phyloP scores from a whole-genome alignment of 2,888 invertebrate species.

The Dastarcus helophoroides region DNA sequence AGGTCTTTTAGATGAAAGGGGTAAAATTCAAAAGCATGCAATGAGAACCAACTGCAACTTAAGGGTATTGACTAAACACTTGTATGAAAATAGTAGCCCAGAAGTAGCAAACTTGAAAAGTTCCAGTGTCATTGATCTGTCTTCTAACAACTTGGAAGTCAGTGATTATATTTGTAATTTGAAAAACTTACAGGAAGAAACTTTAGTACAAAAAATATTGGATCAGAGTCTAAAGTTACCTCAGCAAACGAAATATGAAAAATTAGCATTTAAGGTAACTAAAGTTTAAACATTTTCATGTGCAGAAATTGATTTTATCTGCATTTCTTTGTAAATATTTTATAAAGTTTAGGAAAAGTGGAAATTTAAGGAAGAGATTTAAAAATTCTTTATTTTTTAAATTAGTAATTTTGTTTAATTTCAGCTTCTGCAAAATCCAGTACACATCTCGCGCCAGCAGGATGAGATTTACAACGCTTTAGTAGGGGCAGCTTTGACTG shows the following conservation, averaged over 20 bases:
- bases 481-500: conserved; percentile 22
- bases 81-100: conserved; percentile 32
- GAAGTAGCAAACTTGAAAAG: conserved; percentile 38
- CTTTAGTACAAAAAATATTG: not conserved
- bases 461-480: conserved; percentile 41
- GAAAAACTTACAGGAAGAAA: too few relatives aligned
- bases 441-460: conserved; percentile 28
- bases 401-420: too few relatives aligned
- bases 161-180: conserved; percentile 41
- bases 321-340: too few relatives aligned
- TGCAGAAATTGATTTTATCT: not conserved
- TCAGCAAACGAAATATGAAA: conserved; percentile 32
- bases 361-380: conserved; percentile 3
- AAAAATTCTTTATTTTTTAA: conserved; percentile 8
- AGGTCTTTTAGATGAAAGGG: conserved; percentile 57
- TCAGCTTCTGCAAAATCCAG: conserved; percentile 31
- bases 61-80: conserved; percentile 39
- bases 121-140: conserved; percentile 52
- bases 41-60: conserved; percentile 52
- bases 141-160: conserved; percentile 49
- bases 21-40: conserved; percentile 50
- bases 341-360: not conserved
- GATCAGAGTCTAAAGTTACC: conserved; percentile 1
- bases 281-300: not conserved
- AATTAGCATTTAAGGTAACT: conserved; percentile 38